phyloP scores from a whole-genome alignment of 2,113 vertebrate species.

The Urocolius indicus region DNA sequence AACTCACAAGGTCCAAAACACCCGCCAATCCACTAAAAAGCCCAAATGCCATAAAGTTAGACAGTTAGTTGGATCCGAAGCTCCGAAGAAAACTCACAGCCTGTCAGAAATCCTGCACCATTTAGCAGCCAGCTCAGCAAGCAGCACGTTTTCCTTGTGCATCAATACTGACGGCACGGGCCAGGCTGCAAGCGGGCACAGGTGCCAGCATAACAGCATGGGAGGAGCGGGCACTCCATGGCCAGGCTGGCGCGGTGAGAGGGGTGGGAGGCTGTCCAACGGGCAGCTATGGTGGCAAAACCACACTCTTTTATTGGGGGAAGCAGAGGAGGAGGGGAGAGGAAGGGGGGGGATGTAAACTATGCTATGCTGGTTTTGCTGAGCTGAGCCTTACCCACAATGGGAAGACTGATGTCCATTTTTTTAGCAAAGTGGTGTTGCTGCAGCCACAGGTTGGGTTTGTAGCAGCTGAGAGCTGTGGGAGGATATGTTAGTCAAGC shows the following conservation, averaged over 20 bases:
- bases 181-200: background rate
- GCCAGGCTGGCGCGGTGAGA: background rate
- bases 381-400: background rate
- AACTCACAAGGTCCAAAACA: background rate
- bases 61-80: background rate
- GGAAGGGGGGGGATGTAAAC: background rate
- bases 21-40: background rate
- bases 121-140: background rate
- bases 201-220: background rate
- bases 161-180: background rate
- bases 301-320: rapidly evolving
- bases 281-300: background rate
- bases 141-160: background rate
- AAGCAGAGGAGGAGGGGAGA: rapidly evolving
- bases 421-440: rapidly evolving
- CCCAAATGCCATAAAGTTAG: background rate
- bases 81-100: background rate
- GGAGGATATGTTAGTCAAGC: background rate
- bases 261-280: background rate
- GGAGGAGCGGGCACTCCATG: rapidly evolving
- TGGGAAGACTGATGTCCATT: rapidly evolving
- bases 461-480: background rate
- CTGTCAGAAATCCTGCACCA: background rate
- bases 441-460: background rate
- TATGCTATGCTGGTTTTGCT: rapidly evolving